Percentiles rank a stretch among this genome's conserved stretches.
These are phyloP conservation scores for Cephus cinctus DNA, from an alignment of 1,140 invertebrate species.

Conservation along the genomic window DNA sequence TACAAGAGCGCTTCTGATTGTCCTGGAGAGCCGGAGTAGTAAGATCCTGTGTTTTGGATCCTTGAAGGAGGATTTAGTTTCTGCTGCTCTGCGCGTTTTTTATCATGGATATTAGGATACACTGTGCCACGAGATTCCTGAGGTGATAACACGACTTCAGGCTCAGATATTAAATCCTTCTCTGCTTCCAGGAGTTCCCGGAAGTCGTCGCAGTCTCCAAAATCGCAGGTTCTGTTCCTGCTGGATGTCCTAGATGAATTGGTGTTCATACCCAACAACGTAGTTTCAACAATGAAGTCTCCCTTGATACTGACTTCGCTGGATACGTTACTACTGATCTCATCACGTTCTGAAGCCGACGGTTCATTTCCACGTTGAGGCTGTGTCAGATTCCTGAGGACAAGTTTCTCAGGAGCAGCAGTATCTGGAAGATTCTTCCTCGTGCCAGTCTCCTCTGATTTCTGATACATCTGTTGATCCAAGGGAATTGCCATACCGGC, in stretches of 20 bases:
- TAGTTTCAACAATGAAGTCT: conserved; percentile 42
- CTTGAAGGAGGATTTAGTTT: conserved; percentile 2
- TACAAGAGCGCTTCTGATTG: conserved; percentile 4
- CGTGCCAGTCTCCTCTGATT: conserved; percentile 1
- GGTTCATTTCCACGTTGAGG: background rate
- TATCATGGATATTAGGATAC: too few relatives aligned
- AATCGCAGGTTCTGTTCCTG: conserved; percentile 6
- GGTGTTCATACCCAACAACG: conserved; percentile 19
- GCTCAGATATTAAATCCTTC: conserved; percentile 18
- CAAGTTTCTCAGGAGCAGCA: too few relatives aligned
- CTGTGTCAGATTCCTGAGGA: too few relatives aligned
- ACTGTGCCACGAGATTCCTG: conserved; percentile 7
- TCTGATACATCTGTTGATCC: conserved; percentile 8
- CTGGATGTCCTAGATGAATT: background rate
- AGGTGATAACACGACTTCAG: conserved; percentile 28
- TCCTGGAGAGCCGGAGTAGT: background rate
- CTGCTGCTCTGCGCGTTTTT: too few relatives aligned
- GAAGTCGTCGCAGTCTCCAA: background rate
- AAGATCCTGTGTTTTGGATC: background rate
- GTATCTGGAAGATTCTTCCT: too few relatives aligned
- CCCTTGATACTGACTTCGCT: conserved; percentile 38
- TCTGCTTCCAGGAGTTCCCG: conserved; percentile 18
- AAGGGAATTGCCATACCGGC: conserved; percentile 31
- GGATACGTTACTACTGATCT: conserved; percentile 29
- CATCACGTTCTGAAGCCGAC: background rate